phyloP scores from a whole-genome alignment of 2,797 vertebrate species.

The Lacerta agilis region DNA sequence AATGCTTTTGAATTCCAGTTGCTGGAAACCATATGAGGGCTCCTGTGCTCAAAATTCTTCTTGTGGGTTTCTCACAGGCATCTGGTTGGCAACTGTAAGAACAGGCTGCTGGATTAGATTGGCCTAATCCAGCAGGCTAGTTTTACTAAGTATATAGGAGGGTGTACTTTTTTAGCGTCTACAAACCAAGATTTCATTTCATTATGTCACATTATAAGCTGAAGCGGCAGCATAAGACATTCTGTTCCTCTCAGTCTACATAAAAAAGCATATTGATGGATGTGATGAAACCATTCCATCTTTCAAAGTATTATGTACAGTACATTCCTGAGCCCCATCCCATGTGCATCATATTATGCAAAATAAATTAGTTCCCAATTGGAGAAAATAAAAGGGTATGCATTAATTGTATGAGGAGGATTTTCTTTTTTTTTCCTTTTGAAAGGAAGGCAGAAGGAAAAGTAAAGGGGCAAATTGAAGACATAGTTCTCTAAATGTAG shows the following conservation, averaged over 20 bases:
- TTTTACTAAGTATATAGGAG: not conserved
- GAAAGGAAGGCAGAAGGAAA: not conserved
- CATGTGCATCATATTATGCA: not conserved
- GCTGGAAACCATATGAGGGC: too few species aligned
- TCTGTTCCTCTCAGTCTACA: not conserved
- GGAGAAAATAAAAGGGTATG: not conserved
- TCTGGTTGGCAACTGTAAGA: too few species aligned
- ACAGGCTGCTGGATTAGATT: too few species aligned
- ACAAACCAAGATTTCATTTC: not conserved
- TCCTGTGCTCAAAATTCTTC: too few species aligned
- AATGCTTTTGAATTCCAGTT: too few species aligned
- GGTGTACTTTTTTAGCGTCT: not conserved
- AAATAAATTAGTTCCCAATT: not conserved
- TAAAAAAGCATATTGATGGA: not conserved
- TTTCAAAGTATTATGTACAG: not conserved
- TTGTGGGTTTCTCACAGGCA: too few species aligned
- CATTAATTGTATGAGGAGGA: not conserved
- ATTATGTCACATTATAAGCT: not conserved
- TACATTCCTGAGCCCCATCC: not conserved
- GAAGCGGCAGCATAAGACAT: not conserved
- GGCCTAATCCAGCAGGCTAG: too few species aligned
- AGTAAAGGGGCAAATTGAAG: not conserved
- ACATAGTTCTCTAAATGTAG: not conserved
- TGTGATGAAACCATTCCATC: not conserved
- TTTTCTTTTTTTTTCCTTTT: not conserved